Base-by-base conservation (phyloP, 2,797 vertebrate genomes). In the Argya squamiceps region DNA sequence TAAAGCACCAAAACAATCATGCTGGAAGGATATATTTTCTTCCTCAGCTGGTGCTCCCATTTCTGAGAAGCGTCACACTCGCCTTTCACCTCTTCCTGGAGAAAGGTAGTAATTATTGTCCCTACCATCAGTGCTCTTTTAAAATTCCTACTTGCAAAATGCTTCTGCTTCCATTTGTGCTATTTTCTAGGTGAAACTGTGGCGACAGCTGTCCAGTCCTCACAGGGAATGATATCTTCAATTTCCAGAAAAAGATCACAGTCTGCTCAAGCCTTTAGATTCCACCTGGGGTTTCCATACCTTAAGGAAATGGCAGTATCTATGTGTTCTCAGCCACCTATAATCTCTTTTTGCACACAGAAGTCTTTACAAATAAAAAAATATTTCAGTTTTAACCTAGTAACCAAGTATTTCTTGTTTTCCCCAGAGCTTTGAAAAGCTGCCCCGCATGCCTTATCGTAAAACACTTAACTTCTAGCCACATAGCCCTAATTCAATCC, bases 21-120 rank as follows among this genome's bases (percentile, higher is more conserved):
- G 5, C 9, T 75, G 21, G 8, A 27, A 68, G 6, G 7, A 14
- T 23, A 4, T 32, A 5, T 74, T 88, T 88, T 47, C 56, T 81
- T 67, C 15, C 5, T 37, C 58, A 68, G 3, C 2, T 15, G 34
- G 58, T 67, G 10, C 2, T 2, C 1, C 2, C 4, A 11, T 49
- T 87, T 34, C 20, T 9, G 7, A 79, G 21, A 68, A 68, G 5
- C 12, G 50, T 55, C 46, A 47, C 8, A 15, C 4, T 21, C 1
- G 3, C 6, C 20, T 60, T 58, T 92, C n/a, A 58, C 18, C 12
- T 53, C 4, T 65, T 89, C 50, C 39, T 43, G 18, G 11, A 46
- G 22, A 9, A 68, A 71, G 29, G 15, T 27, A 75, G 10, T 16
- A 76, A 41, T 47, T 82, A 39, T 11, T 55, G 29, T 6, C 13